Evolutionary conservation across 37 sponge, comb jelly and placozoan species (phyloP).

Genomic region (Mnemiopsis leidyi): DNA sequence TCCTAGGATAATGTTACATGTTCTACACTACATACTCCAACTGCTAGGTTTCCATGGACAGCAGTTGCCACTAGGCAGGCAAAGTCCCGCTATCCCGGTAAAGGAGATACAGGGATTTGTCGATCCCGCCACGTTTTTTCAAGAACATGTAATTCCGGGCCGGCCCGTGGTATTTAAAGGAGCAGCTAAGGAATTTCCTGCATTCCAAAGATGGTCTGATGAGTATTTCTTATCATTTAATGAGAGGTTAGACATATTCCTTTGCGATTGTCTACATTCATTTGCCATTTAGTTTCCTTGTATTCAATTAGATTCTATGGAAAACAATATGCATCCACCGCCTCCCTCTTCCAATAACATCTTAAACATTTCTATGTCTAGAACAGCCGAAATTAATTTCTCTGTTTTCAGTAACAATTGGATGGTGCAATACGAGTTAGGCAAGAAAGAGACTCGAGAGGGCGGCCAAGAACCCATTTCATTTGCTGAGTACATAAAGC

Average conservation of each 20-base stretch:
- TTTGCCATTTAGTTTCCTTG: not conserved
- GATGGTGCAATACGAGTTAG: slow-evolving; percentile 22
- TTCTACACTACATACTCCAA: not conserved
- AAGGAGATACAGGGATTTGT: not conserved
- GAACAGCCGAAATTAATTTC: too few species aligned
- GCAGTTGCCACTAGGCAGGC: not conserved
- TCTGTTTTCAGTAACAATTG: slow-evolving; percentile 27
- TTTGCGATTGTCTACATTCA: too few species aligned
- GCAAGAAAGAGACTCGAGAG: slow-evolving; percentile 41
- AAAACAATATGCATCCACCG: too few species aligned
- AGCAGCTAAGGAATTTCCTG: slow-evolving; percentile 9
- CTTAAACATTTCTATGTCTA: too few species aligned
- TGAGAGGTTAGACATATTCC: not conserved
- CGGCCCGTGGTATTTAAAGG: slow-evolving; percentile 43
- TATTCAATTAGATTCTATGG: not conserved
- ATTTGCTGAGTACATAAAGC: slow-evolving; percentile 10
- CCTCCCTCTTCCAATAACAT: too few species aligned
- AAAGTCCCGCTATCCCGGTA: slow-evolving; percentile 18
- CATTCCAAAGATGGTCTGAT: slow-evolving; percentile 17
- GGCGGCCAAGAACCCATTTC: slow-evolving; percentile 35
- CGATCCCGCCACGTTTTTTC: not conserved
- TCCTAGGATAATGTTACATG: not conserved
- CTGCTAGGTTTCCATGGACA: not conserved
- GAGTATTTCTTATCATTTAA: not conserved
- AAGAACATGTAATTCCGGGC: slow-evolving; percentile 22